Evolutionary conservation across 2,797 vertebrate species (phyloP), one percentile per base, ranked within the genome.

Genomic region (Myripristis murdjan): DNA sequence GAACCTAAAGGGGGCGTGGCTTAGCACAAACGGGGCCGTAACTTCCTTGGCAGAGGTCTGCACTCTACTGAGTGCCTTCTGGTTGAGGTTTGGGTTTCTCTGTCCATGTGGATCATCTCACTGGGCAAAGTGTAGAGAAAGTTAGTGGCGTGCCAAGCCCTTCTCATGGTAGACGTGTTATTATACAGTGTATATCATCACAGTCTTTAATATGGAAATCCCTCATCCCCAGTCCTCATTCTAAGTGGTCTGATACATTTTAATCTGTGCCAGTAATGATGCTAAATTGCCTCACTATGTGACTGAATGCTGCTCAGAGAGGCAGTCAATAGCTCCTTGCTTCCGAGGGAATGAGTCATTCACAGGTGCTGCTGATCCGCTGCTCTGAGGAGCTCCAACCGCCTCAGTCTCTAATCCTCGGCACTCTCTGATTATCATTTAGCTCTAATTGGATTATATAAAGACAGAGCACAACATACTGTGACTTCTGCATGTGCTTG

Each of bases 391-490:
- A 41, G 37, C 43, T 56, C 54, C 70, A 81, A 80, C 65, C 52
- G 61, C 74, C 73, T 53, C 41, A 79, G 74, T 82, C 80, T 77
- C 64, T 89, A 91, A 91, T 91, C 87, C 86, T 60, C 55, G 1
- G 15, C 72, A 41, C 75, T 68, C 23, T 66, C 82, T 79, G 86
- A 86, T 90, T 72, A 90, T 87, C 74, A 86, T 87, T 89, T 81
- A 70, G 52, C 70, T 75, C 68, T 91, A 93, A 92, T 89, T 91
- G 87, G 88, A 93, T 93, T 90, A 90, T 78, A 77, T 79, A 75
- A 86, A 87, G 79, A 73, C 11, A 60, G 64, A 79, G 70, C 65
- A 70, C 63, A 86, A 77, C 81, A 83, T 66, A 47, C 39, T 77
- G 59, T 57, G 73, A 84, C 80, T 81, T 84, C 66, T 78, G 43